phyloP scores from a whole-genome alignment of 1,140 invertebrate species.

The Tenebrio molitor region DNA sequence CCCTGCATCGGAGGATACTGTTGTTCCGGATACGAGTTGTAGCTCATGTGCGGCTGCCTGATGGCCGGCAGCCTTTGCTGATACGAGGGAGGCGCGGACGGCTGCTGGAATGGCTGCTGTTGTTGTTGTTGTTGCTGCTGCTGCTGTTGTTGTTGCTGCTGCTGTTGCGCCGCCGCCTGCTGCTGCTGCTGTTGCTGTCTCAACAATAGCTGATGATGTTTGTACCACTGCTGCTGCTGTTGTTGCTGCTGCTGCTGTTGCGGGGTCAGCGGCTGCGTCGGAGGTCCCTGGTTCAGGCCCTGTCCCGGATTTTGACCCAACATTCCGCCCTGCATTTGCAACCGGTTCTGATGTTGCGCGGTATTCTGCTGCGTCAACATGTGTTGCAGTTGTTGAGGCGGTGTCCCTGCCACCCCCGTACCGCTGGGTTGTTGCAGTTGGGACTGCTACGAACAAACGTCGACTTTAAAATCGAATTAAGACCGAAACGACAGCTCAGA shows the following conservation, averaged over 20 bases:
- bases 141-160: slow-evolving; percentile 32
- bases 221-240: slow-evolving; percentile 57
- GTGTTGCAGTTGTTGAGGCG: slow-evolving; percentile 67
- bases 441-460: slow-evolving; percentile 56
- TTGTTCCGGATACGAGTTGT: slow-evolving; percentile 65
- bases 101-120: slow-evolving; percentile 66
- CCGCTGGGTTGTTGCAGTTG: slow-evolving; percentile 63
- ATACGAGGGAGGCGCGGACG: slow-evolving; percentile 60
- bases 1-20: slow-evolving; percentile 66
- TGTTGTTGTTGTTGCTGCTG: slow-evolving; percentile 63
- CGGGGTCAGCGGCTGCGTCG: slow-evolving; percentile 68
- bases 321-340: slow-evolving; percentile 60
- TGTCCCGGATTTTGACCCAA: slow-evolving; percentile 66
- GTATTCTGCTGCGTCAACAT: slow-evolving; percentile 69
- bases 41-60: slow-evolving; percentile 66
- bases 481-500: no score
- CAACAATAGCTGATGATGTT: slow-evolving; percentile 59
- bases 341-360: slow-evolving; percentile 24
- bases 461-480: no score
- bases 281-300: slow-evolving; percentile 64
- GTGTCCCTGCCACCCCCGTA: slow-evolving; percentile 62
- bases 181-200: slow-evolving; percentile 50
- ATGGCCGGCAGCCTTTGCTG: slow-evolving; percentile 66
- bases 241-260: slow-evolving; percentile 69
- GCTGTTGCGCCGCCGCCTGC: slow-evolving; percentile 60